Base-by-base conservation (phyloP, 2,113 vertebrate genomes). In the Protobothrops flavoviridis region DNA sequence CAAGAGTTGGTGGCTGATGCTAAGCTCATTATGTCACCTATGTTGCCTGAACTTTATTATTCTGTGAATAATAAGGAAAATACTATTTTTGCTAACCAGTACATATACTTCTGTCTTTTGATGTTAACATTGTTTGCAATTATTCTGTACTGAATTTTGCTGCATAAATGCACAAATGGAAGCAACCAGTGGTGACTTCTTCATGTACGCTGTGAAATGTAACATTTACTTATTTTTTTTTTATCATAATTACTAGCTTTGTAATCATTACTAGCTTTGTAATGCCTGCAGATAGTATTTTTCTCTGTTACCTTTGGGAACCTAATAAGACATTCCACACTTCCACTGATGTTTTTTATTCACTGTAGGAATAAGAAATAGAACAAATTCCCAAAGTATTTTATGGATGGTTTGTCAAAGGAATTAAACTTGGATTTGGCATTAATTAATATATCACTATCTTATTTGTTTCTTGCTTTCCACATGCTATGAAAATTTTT, bases 371-470 rank as follows among this genome's bases (percentile, higher is more conserved):
- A 29, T 81, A 95, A 93, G 95, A 87, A 94, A 95, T 94, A 93
- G 95, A 97, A 94, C 1, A 69, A 95, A 91, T 52, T 95, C 59
- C 29, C 90, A 52, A 24, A 24, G 26, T 94, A 15, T 94, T 95
- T 90, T 50, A 45, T 53, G 93, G 90, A 93, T 64, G 92, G 91
- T 92, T 13, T 91, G 64, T 93, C n/a, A 93, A 10, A 55, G 57
- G 56, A 93, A 95, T 93, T 92, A 52, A 88, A 69, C 94, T 95
- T 93, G 91, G 95, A 93, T 89, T 89, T 13, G 29, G 5, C 48
- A 94, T 95, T 94, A 94, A 95, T 96, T 96, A 95, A 94, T 86
- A 43, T 94, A 85, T 13, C 43, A 87, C 94, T 95, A 94, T 48
- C 13, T 92, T 90, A 9, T 1, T 10, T 86, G 57, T 94, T 94